Conservation (phyloP, 2,888 invertebrate species). For the Ectemnius lituratus region DNA sequence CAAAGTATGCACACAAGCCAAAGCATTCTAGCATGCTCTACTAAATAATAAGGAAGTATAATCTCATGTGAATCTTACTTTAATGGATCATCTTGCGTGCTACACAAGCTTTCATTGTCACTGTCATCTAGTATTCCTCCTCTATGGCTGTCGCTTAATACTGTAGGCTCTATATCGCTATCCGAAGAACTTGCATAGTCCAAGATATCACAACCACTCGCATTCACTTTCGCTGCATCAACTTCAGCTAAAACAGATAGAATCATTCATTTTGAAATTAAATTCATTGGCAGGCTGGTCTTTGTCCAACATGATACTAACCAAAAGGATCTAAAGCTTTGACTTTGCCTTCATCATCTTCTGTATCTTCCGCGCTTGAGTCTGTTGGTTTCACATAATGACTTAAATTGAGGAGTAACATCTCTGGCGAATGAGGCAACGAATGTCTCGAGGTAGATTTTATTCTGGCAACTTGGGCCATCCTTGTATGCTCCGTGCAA, state of each 20-base stretch:
- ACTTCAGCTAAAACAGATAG: constrained; percentile 78
- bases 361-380: constrained; percentile 75
- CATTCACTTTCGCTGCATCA: constrained; percentile 79
- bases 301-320: constrained; percentile 69
- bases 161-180: constrained; percentile 84
- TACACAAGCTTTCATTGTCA: constrained; percentile 88
- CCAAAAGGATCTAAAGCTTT: constrained; percentile 82
- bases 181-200: constrained; percentile 88
- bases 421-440: constrained; percentile 84
- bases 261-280: not conserved
- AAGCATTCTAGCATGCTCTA: constrained; percentile 69
- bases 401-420: constrained; percentile 82
- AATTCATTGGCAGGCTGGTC: not conserved
- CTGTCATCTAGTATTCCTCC: constrained; percentile 85
- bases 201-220: constrained; percentile 81
- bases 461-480: constrained; percentile 82
- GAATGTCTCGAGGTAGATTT: constrained; percentile 82
- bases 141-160: constrained; percentile 82
- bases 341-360: constrained; percentile 79
- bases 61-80: constrained; percentile 80
- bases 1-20: constrained; percentile 64
- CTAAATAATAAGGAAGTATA: not conserved
- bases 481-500: constrained; percentile 85
- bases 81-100: constrained; percentile 86
- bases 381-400: constrained; percentile 81